Evolutionary conservation across 1,140 invertebrate species (phyloP).

Genomic region (Gonioctena quinquepunctata): DNA sequence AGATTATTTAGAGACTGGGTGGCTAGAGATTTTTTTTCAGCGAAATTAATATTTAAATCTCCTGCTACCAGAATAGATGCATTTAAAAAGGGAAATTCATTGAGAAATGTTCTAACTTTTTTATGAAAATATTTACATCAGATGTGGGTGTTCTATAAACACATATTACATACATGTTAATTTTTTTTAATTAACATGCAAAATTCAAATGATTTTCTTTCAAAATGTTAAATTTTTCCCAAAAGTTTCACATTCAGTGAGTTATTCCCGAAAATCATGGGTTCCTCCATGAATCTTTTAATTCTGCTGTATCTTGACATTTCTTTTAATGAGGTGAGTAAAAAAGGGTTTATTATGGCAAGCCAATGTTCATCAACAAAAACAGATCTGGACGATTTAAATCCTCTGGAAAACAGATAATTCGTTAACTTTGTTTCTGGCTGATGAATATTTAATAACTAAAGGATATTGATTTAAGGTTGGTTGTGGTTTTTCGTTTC

Average conservation of each 20-base stretch:
- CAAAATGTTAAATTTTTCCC: neutral
- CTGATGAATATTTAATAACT: neutral
- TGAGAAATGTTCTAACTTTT: neutral
- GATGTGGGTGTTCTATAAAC: neutral
- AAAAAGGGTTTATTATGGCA: neutral
- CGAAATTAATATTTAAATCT: neutral
- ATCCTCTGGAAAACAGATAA: neutral
- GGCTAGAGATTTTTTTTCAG: neutral
- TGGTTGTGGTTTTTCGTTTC: neutral
- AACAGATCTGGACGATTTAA: no score
- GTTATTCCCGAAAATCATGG: no score
- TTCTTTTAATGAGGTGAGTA: neutral
- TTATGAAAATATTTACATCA: neutral
- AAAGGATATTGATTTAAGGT: neutral
- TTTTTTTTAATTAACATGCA: neutral
- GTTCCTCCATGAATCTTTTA: neutral
- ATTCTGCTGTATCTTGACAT: neutral
- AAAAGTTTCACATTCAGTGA: neutral
- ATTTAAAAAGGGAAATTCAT: neutral
- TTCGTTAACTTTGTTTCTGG: neutral
- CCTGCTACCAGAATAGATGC: neutral
- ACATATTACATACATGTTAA: neutral
- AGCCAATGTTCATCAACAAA: no score
- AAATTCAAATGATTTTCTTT: neutral
- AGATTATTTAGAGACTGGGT: no score